Evolutionary conservation across 1,140 invertebrate species (phyloP), one percentile per base, ranked within the genome.

Genomic region (Manduca sexta): DNA sequence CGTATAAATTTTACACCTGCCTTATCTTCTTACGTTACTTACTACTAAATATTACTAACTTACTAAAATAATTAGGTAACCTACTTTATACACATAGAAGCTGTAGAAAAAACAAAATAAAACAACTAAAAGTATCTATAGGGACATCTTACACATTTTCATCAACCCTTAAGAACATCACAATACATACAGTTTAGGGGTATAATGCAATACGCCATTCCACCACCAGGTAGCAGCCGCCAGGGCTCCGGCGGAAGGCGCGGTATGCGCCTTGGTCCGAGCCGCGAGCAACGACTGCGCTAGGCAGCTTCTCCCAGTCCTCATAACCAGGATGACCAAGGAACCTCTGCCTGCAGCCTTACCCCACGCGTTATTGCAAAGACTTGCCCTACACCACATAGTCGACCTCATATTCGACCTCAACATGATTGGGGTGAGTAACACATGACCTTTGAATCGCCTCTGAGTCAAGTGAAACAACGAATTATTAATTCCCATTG

Each of bases 341-440:
- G 80, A 81, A 6, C 79, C 81, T 0, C 60, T 66, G 0, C 75
- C 80, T 0, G 63, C 74, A 2, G 77, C 77, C 0, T 49, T 84
- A 10, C 77, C 80, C 1, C 77, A 82, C 34, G 81, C 83, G 0
- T 49, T 83, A 29, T 45, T 83, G 31, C 79, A 83, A 44, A 41
- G 74, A 15, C 62, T 84, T 14, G 68, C 77, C 0, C 42, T 84
- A 39, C 79, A 84, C 29, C 70, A 78, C 37, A 45, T 84, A 0
- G 64, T 84, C 0, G 76, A 81, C 14, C 50, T 84, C 10, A 64
- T 84, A 26, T 80, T 86, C 35, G 77, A 82, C 39, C 64, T 64
- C 3, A 56, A 63, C 34, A 70, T 83, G 48, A 73, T 76, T 52
- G 69, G 58, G 45, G 77, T 84, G 41, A 69, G 66, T 66, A 17